Evolutionary conservation across 2,797 vertebrate species (phyloP), one percentile per base, ranked within the genome.

Genomic region (Brachyrhaphis roseni): DNA sequence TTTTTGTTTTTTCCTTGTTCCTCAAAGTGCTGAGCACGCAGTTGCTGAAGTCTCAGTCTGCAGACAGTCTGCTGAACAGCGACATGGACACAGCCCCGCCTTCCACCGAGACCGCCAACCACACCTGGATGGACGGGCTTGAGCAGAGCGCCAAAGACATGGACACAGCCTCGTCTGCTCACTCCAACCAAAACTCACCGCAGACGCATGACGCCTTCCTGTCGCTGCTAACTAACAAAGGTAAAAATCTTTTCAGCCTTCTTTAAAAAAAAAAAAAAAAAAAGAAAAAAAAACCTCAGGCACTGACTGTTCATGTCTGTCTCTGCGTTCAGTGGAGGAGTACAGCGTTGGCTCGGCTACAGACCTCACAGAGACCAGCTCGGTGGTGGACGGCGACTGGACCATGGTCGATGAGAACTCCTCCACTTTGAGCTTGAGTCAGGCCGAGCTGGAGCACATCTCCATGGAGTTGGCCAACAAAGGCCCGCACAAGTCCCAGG

Each of bases 301-400:
- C n/a, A 1, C 13, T n/a, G 31, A 57, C 26, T 10, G 11, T 18
- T 23, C 2, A 16, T 46, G 1, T 20, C 46, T 72, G 23, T 5
- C 39, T 4, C 66, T 36, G 34, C 0, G 34, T 18, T 8, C 83
- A 99, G 98, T 96, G 82, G 98, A 99, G 13, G 98, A 99, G 93
- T 98, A 97, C 95, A 99, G 98, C 80, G 97, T 99, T 79, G 98
- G 98, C 78, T 99, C 98, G 39, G 98, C 98, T 87, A 99, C 98
- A 0, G 98, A 99, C 92, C 89, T 99, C 88, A 99, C 98, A 0
- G 98, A 99, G 95, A 98, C 97, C 82, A 99, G 98, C 94, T 99
- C 98, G 5, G 92, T 99, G 96, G 96, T 98, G 90, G 98, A 99
- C 15, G 98, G 98, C 2, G 98, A 99, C 81, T 99, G 98, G 98